Evolutionary conservation across 2,888 invertebrate genomes (phyloP), one percentile per base, ranked within the genome.

Genomic region (Idaea straminata): DNA sequence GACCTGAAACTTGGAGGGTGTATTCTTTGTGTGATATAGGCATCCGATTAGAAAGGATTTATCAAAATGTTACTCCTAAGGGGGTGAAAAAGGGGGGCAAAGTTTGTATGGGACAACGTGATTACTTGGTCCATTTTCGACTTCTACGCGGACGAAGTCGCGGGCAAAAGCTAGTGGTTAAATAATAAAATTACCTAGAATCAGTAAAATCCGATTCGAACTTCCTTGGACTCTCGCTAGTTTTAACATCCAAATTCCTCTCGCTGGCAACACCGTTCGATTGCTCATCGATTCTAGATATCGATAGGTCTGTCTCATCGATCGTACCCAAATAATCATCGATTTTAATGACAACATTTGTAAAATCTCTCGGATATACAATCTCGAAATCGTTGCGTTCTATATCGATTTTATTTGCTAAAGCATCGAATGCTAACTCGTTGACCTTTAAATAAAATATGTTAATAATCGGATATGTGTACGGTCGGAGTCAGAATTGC

Each of bases 291-390:
- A 70, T 86, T 83, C 0, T 69, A 69, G 16, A 72, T 70, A 15
- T 77, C 79, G 0, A 72, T 76, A 35, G 13, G 72, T 83, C 83
- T 61, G 78, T 81, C 62, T 89, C 90, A 13, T 85, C 83, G 5
- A 89, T 87, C 0, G 87, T 85, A 58, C 86, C 87, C 16, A 89
- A 71, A 69, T 75, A 86, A 58, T 87, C 87, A 38, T 81, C 81
- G 0, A 72, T 69, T 65, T 81, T 81, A 0, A 68, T 47, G 16
- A 76, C 64, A 15, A 68, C 65, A 0, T 67, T 67, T 3, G 68
- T 70, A 16, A 74, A 72, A n/a, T 77, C 73, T 10, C 77, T 79
- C 0, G 85, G 80, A 47, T 75, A 83, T 0, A 80, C 78, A 0
- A 91, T 83, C 75, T 88, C 91, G 25, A 91, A 90, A 67, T 86